Evolutionary conservation across 1,140 invertebrate genomes (phyloP).

Genomic region (Drosophila suzukii): DNA sequence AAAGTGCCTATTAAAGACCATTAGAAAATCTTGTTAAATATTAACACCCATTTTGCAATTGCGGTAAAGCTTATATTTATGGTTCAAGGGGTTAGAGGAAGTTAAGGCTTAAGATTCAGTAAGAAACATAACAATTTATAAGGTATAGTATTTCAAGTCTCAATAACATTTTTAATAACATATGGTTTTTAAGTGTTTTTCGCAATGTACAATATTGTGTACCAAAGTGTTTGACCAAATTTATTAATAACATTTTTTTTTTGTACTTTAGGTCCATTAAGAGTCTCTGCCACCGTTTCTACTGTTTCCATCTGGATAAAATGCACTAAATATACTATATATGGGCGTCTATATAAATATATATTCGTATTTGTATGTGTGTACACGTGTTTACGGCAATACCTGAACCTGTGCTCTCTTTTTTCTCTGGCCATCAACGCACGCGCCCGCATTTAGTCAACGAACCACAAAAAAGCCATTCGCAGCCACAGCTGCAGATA

Average conservation of each 20-base stretch:
- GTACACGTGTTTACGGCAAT: conserved; percentile 23
- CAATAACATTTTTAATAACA: too few relatives aligned
- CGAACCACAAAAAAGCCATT: conserved; percentile 66
- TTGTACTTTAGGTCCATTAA: neutral
- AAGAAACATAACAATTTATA: too few relatives aligned
- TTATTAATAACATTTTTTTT: neutral
- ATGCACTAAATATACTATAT: conserved; percentile 25
- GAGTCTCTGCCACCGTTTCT: conserved; percentile 4
- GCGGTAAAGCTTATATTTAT: neutral
- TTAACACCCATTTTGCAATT: neutral
- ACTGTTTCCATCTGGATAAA: conserved; percentile 32
- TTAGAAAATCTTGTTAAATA: neutral
- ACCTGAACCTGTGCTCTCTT: conserved; percentile 46
- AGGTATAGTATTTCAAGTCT: too few relatives aligned
- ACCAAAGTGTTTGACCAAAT: too few relatives aligned
- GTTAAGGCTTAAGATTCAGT: too few relatives aligned
- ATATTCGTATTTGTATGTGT: neutral
- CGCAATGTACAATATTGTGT: neutral
- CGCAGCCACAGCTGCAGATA: conserved; percentile 68
- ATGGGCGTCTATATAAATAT: conserved; percentile 6
- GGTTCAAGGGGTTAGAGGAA: too few relatives aligned
- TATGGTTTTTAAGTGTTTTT: too few relatives aligned
- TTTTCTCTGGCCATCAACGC: conserved; percentile 59
- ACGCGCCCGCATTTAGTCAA: conserved; percentile 81
- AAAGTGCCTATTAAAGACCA: neutral